Evolutionary conservation across 2,888 invertebrate species (phyloP), one percentile per base, ranked within the genome.

Genomic region (Nineta flava): DNA sequence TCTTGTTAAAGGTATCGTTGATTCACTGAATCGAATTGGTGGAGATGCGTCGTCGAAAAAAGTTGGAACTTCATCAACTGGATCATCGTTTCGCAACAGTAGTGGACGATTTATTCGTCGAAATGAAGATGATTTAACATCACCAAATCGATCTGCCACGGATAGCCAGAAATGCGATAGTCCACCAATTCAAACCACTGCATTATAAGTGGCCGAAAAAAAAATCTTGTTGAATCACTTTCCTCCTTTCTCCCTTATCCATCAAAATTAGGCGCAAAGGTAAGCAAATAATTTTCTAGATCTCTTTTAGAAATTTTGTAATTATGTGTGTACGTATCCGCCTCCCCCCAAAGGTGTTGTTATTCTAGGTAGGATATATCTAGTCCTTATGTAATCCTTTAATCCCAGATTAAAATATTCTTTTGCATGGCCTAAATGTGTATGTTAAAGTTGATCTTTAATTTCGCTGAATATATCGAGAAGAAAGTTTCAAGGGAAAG

Each of bases 1-100:
- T 55, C 52, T 66, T 13, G 68, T 68, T 10, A 60, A 59, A 51
- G 65, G 60, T 53, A 65, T 67, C 43, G 65, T 68, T 43, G 65
- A 67, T 41, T 64, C 60, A 45, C 57, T 67, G 38, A 68, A 68
- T 56, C 55, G 61, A 15, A 64, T 62, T 51, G 65, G 65, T n/a
- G 26, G 26, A 3, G 65, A 67, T 43, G 65, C 67, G 35, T 64
- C 67, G 35, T 64, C 66, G 38, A 68, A 68, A 56, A 55, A 60
- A 13, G 64, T 62, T 51, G 65, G 65, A 9, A 46, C 32, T n/a
- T 15, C 16, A 34, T 34, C 15, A 9, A 15, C 15, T 15, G 19
- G 10, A n/a, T 13, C 19, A 13, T n/a, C 26, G 9, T 16, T 19
- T 34, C 15, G 13, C 10, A 32, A 46, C 10, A 46, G 34, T 35